Conservation (phyloP, 2,113 vertebrate genomes). For the Ophthalmolycus amberensis region DNA sequence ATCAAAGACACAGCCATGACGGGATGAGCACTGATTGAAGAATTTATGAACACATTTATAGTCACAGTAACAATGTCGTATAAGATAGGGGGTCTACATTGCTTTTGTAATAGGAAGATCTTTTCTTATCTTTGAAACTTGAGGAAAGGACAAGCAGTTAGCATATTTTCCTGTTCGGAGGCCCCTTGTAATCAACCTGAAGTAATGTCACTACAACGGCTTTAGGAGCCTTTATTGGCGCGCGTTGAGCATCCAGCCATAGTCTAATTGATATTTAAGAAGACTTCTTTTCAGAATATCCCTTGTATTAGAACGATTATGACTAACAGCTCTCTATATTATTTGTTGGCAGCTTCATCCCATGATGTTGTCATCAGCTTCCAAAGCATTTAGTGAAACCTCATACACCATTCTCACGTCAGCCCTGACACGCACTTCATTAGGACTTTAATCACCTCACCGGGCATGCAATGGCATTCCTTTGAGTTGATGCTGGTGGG, state of each 20-base stretch:
- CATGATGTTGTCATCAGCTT: neutral
- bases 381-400: neutral
- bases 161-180: neutral
- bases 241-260: neutral
- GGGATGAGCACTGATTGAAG: too few relatives aligned
- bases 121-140: neutral
- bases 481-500: conserved; percentile 42
- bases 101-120: neutral
- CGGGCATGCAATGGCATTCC: conserved; percentile 68
- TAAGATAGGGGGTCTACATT: neutral
- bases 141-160: neutral
- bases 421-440: conserved; percentile 42
- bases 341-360: neutral
- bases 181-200: neutral
- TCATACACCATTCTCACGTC: neutral
- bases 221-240: neutral
- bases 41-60: neutral
- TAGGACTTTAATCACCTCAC: conserved; percentile 35
- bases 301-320: neutral
- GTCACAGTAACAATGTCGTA: neutral
- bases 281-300: neutral
- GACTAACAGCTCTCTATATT: neutral
- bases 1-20: too few relatives aligned
- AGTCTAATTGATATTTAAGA: neutral
- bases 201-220: neutral